phyloP scores from a whole-genome alignment of 2,797 vertebrate genomes.

The Ambastaia sidthimunki region DNA sequence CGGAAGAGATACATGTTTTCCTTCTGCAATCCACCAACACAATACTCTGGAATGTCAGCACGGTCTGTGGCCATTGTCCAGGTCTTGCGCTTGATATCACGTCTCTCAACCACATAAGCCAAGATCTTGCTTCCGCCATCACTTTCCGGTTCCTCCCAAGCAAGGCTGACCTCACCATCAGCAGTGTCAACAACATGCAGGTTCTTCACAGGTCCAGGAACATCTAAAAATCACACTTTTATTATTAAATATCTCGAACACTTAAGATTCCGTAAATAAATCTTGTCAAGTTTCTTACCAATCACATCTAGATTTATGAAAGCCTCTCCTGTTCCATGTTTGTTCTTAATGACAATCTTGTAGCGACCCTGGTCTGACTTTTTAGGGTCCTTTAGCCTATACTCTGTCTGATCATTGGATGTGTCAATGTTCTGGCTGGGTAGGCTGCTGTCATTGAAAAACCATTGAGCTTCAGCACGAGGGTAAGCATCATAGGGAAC shows the following conservation, averaged over 20 bases:
- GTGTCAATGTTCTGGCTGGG: constrained; percentile 90
- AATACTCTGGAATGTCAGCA: constrained; percentile 92
- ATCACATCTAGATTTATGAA: constrained; percentile 94
- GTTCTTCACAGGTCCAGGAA: constrained; percentile 93
- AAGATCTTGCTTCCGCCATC: constrained; percentile 96
- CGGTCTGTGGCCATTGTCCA: constrained; percentile 92
- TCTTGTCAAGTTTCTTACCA: constrained; percentile 65
- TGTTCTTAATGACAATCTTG: constrained; percentile 90
- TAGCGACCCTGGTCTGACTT: constrained; percentile 90
- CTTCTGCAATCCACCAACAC: constrained; percentile 90
- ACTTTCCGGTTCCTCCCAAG: constrained; percentile 95
- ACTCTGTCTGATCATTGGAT: constrained; percentile 86
- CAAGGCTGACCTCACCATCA: constrained; percentile 95
- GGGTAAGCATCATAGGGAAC: constrained; percentile 96
- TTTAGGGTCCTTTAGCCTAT: constrained; percentile 88
- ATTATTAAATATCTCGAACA: constrained; percentile 13
- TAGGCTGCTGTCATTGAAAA: constrained; percentile 80
- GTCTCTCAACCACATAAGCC: constrained; percentile 92
- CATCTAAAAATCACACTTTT: constrained; percentile 76
- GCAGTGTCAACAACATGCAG: constrained; percentile 91
- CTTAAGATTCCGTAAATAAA: background rate
- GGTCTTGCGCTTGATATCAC: constrained; percentile 93
- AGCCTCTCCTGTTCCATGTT: constrained; percentile 92
- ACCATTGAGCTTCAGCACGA: constrained; percentile 93
- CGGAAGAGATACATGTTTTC: constrained; percentile 94